Evolutionary conservation across 30 jellyfish, hydroid and myxozoan species (phyloP), one percentile per base, ranked within the genome.

Genomic region (Morbakka virulenta): DNA sequence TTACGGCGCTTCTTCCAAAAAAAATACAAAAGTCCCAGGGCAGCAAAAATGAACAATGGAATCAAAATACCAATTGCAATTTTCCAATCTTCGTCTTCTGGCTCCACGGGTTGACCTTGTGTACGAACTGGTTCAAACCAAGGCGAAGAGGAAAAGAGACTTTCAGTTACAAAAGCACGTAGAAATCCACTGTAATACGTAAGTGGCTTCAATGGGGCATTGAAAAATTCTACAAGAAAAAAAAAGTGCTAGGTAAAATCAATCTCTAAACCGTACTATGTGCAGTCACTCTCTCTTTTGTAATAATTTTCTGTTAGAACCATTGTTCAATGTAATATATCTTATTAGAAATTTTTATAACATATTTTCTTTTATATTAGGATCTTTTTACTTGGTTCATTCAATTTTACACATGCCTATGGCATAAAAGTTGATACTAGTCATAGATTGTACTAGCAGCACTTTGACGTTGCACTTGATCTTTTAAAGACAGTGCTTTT

Each of bases 11-110:
- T 82, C 34, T 30, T n/a, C 1, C 29, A 26, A 29, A 25, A 74
- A 12, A 28, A 62, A 13, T 28, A 27, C 28, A 47, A 17, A 28
- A 61, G 77, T n/a, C 64, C 78, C 47, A 83, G 66, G 2, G 82
- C 87, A 22, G 74, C 21, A 0, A 51, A 1, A 11, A 83, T 31
- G n/a, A 73, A 11, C 32, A 65, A 30, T 21, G 83, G 83, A 48
- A 83, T 33, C 9, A 64, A 72, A 21, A 83, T 83, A 20, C 77
- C 87, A n/a, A n/a, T n/a, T n/a, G 78, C 95, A 41, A 62, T 63
- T 24, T 67, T 80, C 1, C 87, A 82, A 4, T 66, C 76, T 26
- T 50, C 23, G 20, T 72, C 23, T 20, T 87, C 95, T 4, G 50
- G 9, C 9, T 62, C 87, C 32, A n/a, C 30, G 47, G 62, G 26